Evolutionary conservation across 2,888 invertebrate genomes (phyloP).

Genomic region (Tanaodytes sp.): DNA sequence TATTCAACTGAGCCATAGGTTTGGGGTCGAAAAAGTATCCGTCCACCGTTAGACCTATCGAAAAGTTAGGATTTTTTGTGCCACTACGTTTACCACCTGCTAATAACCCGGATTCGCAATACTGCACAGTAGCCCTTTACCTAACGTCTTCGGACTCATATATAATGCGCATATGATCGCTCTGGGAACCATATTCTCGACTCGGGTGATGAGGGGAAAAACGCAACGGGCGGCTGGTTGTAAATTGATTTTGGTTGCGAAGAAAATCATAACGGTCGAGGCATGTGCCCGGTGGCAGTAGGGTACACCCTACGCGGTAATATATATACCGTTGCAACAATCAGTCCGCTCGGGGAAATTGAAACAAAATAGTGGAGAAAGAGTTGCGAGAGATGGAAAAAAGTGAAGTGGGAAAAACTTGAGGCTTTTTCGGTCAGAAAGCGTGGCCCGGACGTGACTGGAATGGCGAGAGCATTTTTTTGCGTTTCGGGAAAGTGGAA

Average conservation of each 20-base stretch:
- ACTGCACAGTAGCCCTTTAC: constrained; percentile 27
- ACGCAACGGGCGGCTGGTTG: constrained; percentile 35
- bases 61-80: constrained; percentile 29
- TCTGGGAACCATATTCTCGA: constrained; percentile 19
- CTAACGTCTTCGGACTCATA: constrained; percentile 19
- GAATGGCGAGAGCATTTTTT: constrained; percentile 53
- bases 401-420: constrained; percentile 13
- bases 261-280: constrained; percentile 40
- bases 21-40: constrained; percentile 12
- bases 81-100: constrained; percentile 32
- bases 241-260: constrained; percentile 44
- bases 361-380: constrained; percentile 9
- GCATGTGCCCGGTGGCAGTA: constrained; percentile 29
- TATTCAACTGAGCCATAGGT: constrained; percentile 47
- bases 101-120: constrained; percentile 35
- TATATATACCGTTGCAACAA: constrained; percentile 12
- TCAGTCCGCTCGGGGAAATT: constrained; percentile 12
- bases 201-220: constrained; percentile 9
- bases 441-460: constrained; percentile 66
- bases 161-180: constrained; percentile 26
- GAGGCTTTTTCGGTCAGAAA: constrained; percentile 60
- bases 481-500: constrained; percentile 27
- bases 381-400: constrained; percentile 6
- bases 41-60: constrained; percentile 9
- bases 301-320: not conserved